A percentile compares a stretch with the other conserved stretches of the same genome.
These are phyloP conservation scores for Grapholita molesta DNA, from an alignment of 1,140 invertebrate genomes.

Conservation along the genomic window DNA sequence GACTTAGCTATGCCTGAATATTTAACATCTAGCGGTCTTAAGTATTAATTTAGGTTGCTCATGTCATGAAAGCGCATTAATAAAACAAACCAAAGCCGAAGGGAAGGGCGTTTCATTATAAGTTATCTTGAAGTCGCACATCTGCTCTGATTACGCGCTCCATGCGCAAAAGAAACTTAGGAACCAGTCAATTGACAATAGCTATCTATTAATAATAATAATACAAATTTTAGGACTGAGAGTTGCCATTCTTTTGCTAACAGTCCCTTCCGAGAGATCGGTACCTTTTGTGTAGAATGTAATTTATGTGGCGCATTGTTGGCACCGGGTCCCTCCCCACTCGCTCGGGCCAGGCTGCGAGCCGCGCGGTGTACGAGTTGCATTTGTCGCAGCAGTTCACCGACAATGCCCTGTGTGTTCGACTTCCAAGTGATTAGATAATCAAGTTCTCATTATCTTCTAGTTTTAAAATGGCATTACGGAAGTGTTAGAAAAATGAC, in stretches of 20 bases:
- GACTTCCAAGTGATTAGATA: constrained; percentile 18
- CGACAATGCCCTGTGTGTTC: constrained; percentile 56
- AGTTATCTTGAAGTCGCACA: constrained; percentile 36
- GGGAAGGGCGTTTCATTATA: neutral
- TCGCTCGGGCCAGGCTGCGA: constrained; percentile 59
- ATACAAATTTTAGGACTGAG: constrained; percentile 66
- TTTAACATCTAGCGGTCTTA: too few relatives aligned
- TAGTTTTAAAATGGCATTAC: constrained; percentile 20
- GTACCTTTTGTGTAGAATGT: constrained; percentile 72
- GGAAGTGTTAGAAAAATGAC: constrained; percentile 50
- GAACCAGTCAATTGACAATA: constrained; percentile 63
- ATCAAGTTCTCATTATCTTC: neutral
- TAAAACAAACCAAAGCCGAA: constrained; percentile 36
- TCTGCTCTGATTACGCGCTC: constrained; percentile 60
- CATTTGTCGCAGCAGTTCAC: constrained; percentile 67
- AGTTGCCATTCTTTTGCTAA: constrained; percentile 73
- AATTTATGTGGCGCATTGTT: constrained; percentile 76
- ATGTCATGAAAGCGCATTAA: constrained; percentile 59
- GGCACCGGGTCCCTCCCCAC: constrained; percentile 63
- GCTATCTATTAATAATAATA: constrained; percentile 72
- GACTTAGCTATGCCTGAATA: too few relatives aligned
- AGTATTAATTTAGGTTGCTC: constrained; percentile 21
- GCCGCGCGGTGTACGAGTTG: constrained; percentile 46
- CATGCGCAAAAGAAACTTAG: constrained; percentile 44
- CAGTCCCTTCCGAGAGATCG: constrained; percentile 69